Evolutionary conservation across 1,140 invertebrate species (phyloP).

Genomic region (Tetramorium alpestre): DNA sequence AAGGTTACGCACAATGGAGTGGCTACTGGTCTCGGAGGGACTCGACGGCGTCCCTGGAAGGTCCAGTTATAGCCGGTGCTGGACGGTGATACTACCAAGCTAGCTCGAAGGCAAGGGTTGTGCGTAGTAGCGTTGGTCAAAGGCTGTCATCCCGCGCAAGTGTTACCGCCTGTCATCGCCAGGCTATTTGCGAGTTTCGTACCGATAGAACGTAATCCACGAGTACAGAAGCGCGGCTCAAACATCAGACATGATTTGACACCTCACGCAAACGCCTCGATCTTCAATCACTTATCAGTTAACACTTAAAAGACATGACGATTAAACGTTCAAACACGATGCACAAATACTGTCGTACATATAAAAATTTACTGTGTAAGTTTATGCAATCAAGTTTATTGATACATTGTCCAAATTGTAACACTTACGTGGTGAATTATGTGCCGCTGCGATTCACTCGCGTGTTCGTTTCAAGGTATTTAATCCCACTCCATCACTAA

Average conservation of each 20-base stretch:
- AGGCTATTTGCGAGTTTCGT: slow-evolving; percentile 60
- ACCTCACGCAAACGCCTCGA: slow-evolving; percentile 10
- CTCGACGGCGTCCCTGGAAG: slow-evolving; percentile 44
- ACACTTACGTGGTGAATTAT: background rate
- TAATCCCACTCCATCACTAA: slow-evolving; percentile 42
- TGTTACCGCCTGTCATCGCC: slow-evolving; percentile 73
- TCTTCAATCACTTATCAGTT: background rate
- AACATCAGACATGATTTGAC: slow-evolving; percentile 46
- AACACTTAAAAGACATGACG: background rate
- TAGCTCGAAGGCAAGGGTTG: slow-evolving; percentile 48
- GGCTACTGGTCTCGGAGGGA: slow-evolving; percentile 62
- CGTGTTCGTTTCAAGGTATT: slow-evolving; percentile 34
- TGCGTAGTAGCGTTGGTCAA: slow-evolving; percentile 69
- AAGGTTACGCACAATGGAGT: slow-evolving; percentile 73
- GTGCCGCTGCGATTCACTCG: background rate
- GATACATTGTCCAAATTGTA: background rate
- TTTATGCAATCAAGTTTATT: background rate
- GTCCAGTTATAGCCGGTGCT: slow-evolving; percentile 54
- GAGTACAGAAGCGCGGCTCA: background rate
- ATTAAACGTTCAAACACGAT: background rate
- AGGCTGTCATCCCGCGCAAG: slow-evolving; percentile 72
- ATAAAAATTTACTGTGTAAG: background rate
- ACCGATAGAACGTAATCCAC: slow-evolving; percentile 14
- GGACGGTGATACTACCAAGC: slow-evolving; percentile 52
- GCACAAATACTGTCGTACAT: background rate